Conservation (phyloP, 2,888 invertebrate species). For the Aleiodes alternator region DNA sequence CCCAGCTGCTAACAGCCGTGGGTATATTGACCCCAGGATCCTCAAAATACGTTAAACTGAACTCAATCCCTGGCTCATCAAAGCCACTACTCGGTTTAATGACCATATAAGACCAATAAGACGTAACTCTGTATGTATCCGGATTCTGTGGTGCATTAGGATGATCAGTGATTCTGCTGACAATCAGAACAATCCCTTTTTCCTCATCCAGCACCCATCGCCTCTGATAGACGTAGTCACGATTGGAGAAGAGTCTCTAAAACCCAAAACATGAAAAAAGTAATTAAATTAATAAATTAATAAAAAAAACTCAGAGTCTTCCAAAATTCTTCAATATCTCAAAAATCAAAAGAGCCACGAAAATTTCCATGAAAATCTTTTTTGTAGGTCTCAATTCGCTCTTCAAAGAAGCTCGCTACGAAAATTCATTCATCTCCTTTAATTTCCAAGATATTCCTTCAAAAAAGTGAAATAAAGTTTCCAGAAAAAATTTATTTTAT, state of each 20-base stretch:
- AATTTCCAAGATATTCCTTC: neutral
- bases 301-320: neutral
- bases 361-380: too few relatives aligned
- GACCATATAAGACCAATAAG: constrained; percentile 93
- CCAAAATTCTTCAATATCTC: neutral
- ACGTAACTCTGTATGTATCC: constrained; percentile 82
- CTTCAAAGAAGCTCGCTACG: too few relatives aligned
- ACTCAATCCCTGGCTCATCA: constrained; percentile 85
- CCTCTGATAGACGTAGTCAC: constrained; percentile 90
- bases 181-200: constrained; percentile 79
- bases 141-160: constrained; percentile 82
- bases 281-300: neutral
- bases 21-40: constrained; percentile 90
- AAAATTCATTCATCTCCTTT: neutral
- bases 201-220: constrained; percentile 77
- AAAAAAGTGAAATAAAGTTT: constrained; percentile 20
- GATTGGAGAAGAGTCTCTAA: constrained; percentile 87
- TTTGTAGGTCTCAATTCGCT: too few relatives aligned
- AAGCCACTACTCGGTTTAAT: constrained; percentile 82
- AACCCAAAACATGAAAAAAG: constrained; percentile 60
- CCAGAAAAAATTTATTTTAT: too few relatives aligned
- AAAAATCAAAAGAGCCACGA: neutral
- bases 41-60: constrained; percentile 91
- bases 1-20: constrained; percentile 84
- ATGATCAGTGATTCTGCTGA: constrained; percentile 84